Conservation (phyloP, 2,797 vertebrate species). For the Cuculus canorus region DNA sequence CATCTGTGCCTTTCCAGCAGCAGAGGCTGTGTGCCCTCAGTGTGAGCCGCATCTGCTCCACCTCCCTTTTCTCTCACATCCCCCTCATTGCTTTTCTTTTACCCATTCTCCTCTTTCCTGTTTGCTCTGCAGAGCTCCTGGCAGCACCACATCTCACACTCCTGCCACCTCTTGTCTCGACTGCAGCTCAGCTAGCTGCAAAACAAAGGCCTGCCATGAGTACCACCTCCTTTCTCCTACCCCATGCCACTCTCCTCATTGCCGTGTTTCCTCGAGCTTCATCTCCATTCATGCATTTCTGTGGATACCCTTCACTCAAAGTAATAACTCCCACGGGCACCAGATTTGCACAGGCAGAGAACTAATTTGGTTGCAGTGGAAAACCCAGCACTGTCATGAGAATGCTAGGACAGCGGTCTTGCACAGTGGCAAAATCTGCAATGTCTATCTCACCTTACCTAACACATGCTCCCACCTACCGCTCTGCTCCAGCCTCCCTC, state of each 20-base stretch:
- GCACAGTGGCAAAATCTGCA: not conserved
- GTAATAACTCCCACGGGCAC: not conserved
- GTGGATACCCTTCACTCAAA: not conserved
- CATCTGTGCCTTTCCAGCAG: fast-evolving
- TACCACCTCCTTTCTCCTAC: not conserved
- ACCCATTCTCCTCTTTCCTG: fast-evolving
- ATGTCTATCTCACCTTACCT: not conserved
- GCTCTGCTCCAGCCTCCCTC: not conserved
- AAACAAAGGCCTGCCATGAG: not conserved
- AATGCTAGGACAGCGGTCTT: not conserved
- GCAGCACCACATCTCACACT: not conserved
- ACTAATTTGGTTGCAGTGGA: not conserved
- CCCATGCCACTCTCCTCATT: not conserved
- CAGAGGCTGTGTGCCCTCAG: not conserved
- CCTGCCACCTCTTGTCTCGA: fast-evolving
- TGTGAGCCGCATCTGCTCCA: fast-evolving
- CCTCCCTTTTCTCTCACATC: not conserved
- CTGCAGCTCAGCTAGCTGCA: not conserved
- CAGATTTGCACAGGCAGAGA: not conserved
- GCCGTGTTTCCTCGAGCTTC: not conserved
- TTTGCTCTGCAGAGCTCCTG: not conserved
- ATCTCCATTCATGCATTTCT: not conserved
- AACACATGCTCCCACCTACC: fast-evolving
- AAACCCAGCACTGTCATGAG: not conserved
- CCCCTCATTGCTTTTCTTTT: not conserved